Base-by-base conservation (phyloP, 2,113 vertebrate species). In the Percina caprodes region DNA sequence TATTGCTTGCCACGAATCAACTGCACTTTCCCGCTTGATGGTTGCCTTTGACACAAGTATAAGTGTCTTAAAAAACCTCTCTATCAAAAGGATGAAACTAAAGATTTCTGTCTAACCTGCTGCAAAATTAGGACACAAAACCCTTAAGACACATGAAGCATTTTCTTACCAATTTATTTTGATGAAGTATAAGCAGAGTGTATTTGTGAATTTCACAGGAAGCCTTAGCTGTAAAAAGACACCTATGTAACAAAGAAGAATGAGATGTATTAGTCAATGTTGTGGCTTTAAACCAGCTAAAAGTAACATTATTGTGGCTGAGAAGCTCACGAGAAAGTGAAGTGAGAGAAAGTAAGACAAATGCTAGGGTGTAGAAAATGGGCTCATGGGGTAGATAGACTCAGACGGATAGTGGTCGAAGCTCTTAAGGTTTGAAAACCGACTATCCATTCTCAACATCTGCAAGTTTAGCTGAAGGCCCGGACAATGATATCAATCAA, bases 391-490 rank as follows among this genome's bases (percentile, higher is more conserved):
- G 45, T 49, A 26, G 63, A 85, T 18, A 16, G 39, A 56, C 55
- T 61, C n/a, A 60, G 39, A 75, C 33, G 71, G 69, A 52, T 59
- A 49, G 78, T 69, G 74, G 48, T n/a, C 1, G 19, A 35, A 71
- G 61, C 30, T 59, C 56, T 77, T 39, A 58, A 69, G 60, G 30
- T 75, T 73, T 82, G 52, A 82, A 78, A 60, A 76, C 61, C 1
- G 52, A 61, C 75, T 12, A 84, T 89, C 79, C 24, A 70, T 88
- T 70, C 24, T 81, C 72, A 82, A 49, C 42, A 83, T 90, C 85
- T 85, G 70, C 51, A 84, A 77, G 71, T 58, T 42, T 60, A 48
- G 61, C 51, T 19, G 13, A 74, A 80, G 35, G 35, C 21, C 67
- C 19, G 21, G 68, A 79, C 69, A 74, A 70, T 2, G 13, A 81